Base-by-base conservation (phyloP, 1,140 invertebrate genomes). In the Drosophila funebris region DNA sequence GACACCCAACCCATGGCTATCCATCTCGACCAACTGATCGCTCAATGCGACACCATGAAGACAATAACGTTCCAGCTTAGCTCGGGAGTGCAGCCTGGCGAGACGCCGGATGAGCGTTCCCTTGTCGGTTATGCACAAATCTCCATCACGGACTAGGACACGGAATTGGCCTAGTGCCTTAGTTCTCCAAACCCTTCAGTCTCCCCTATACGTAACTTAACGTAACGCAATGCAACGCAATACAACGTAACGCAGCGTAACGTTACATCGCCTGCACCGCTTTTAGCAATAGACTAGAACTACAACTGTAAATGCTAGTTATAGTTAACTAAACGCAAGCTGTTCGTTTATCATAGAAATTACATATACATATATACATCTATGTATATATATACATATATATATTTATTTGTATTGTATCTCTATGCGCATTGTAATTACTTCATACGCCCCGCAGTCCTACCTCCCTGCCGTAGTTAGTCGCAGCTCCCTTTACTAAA, bases 41-140 rank as follows among this genome's bases (percentile, higher is more conserved):
- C 98, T 29, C 93, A 93, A 56, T 93, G 94, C 54, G 93, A 93
- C 22, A 76, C 91, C 5, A 83, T 92, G 56, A 95, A 94, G 90
- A 94, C 95, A 66, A 94, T 99, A 33, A 98, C 97, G 71, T 99
- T 99, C 95, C 96, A 96, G 84, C 93, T 99, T 94, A 94, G 95
- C 92, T 93, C 92, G 8, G 92, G 92, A 58, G 94, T 95, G 75
- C 95, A 95, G 68, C 93, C 94, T 16, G 96, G 96, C 84, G 97
- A 98, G 94, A 94, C 96, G 18, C 95, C 96, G 13, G 98, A 99
- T 93, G 98, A 99, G 91, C 97, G 98, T 79, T 96, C 97, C 7
- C 93, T 99, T 63, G 95, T 99, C 90, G 98, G 98, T 82, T 99
- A 96, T 94, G 98, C 98, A 91, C 98, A 99, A 93, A 96, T 99